These are phyloP conservation scores for Caenorhabditis sulstoni DNA, from an alignment of 2,888 invertebrate species.

Conservation along the genomic window DNA sequence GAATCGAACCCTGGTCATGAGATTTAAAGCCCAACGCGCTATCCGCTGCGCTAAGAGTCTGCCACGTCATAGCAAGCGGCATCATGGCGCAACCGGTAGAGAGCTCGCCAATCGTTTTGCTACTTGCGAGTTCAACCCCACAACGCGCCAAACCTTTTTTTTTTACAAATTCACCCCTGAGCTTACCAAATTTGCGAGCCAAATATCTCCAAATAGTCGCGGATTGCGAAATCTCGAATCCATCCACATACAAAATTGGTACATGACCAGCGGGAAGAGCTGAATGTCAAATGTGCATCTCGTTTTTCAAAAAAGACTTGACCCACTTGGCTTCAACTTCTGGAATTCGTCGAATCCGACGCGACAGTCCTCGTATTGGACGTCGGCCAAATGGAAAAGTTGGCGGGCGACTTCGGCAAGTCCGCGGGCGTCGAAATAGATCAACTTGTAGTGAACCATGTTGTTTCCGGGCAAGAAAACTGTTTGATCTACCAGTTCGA, in stretches of 20 bases:
- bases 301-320: no score
- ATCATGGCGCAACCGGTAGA: no score
- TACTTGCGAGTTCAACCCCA: neutral
- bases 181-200: conserved; percentile 29
- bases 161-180: no score
- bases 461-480: neutral
- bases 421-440: conserved; percentile 47
- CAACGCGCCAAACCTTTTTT: no score
- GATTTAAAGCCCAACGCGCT: no score
- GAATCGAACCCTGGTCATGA: no score
- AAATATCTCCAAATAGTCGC: conserved; percentile 29
- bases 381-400: conserved; percentile 29
- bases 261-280: conserved; percentile 28
- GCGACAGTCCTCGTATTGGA: conserved; percentile 19
- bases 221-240: conserved; percentile 25
- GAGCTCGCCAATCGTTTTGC: neutral
- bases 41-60: no score
- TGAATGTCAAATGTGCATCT: neutral
- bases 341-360: conserved; percentile 7
- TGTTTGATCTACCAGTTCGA: no score
- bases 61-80: no score
- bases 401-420: conserved; percentile 36
- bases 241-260: conserved; percentile 17
- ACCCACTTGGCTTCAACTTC: conserved; percentile 15
- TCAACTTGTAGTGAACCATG: conserved; percentile 47